A percentile compares a stretch with the other conserved stretches of the same genome.
Conservation (phyloP, 2,888 invertebrate genomes). For the Euproctis similis region DNA sequence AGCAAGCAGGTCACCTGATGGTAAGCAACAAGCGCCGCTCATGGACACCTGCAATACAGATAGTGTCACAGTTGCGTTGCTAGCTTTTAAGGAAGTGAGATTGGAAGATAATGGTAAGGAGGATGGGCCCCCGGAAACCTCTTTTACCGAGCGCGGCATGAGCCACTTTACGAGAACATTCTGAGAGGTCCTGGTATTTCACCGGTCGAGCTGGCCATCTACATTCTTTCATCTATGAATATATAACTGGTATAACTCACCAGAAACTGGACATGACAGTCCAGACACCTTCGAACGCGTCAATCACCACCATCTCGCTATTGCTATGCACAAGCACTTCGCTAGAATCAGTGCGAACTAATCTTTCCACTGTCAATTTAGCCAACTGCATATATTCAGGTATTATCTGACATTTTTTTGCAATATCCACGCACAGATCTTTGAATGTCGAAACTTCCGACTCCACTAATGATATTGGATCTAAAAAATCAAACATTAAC, state of each 20-base stretch:
- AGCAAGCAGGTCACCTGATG: too few species aligned
- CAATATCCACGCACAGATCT: constrained; percentile 56
- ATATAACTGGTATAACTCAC: constrained; percentile 31
- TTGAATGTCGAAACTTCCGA: constrained; percentile 54
- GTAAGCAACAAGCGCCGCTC: too few species aligned
- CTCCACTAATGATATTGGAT: constrained; percentile 40
- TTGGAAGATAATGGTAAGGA: background rate
- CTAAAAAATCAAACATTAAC: too few species aligned
- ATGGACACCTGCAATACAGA: too few species aligned
- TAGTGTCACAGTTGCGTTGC: too few species aligned
- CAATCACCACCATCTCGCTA: constrained; percentile 35
- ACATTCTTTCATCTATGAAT: background rate
- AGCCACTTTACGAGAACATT: too few species aligned
- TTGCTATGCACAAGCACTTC: constrained; percentile 18
- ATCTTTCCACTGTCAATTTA: constrained; percentile 46
- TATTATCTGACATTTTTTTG: constrained; percentile 59
- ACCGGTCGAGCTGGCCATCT: too few species aligned
- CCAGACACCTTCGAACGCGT: constrained; percentile 61
- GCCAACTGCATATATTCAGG: constrained; percentile 67
- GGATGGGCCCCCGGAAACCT: too few species aligned
- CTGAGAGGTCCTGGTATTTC: too few species aligned
- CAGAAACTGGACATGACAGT: constrained; percentile 60
- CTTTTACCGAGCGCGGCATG: too few species aligned
- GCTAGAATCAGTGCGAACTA: constrained; percentile 24
- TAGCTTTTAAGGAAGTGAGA: too few species aligned